Conservation (phyloP, 1,140 invertebrate species). For the Ceratitis capitata region DNA sequence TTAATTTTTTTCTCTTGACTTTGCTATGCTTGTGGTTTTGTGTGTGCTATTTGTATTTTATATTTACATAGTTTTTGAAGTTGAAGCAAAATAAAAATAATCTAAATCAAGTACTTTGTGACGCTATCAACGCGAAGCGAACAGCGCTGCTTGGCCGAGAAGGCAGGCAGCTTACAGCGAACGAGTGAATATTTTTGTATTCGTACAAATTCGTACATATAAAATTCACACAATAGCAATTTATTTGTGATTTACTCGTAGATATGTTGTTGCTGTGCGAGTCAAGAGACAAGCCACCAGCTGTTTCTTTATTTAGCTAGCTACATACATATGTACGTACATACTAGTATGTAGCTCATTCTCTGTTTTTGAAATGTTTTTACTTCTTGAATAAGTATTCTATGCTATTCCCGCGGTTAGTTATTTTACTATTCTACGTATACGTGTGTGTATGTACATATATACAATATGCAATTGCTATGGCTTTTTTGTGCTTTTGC, state of each 20-base stretch:
- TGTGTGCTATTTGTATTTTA: background rate
- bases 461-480: too few relatives aligned
- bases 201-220: background rate
- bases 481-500: background rate
- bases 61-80: background rate
- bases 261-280: slow-evolving; percentile 3
- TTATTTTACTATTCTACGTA: too few relatives aligned
- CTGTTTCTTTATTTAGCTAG: background rate
- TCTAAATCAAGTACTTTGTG: background rate
- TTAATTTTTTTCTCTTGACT: background rate
- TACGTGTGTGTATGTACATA: too few relatives aligned
- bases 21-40: background rate
- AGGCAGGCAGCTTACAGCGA: background rate
- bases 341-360: too few relatives aligned
- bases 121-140: background rate
- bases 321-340: background rate
- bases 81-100: background rate
- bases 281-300: background rate
- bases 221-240: background rate
- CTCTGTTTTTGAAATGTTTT: too few relatives aligned
- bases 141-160: background rate
- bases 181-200: background rate
- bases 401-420: too few relatives aligned
- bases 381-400: too few relatives aligned
- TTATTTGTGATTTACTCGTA: background rate